Evolutionary conservation across 2,888 invertebrate genomes (phyloP).

Genomic region (Epistrophe grossulariae): DNA sequence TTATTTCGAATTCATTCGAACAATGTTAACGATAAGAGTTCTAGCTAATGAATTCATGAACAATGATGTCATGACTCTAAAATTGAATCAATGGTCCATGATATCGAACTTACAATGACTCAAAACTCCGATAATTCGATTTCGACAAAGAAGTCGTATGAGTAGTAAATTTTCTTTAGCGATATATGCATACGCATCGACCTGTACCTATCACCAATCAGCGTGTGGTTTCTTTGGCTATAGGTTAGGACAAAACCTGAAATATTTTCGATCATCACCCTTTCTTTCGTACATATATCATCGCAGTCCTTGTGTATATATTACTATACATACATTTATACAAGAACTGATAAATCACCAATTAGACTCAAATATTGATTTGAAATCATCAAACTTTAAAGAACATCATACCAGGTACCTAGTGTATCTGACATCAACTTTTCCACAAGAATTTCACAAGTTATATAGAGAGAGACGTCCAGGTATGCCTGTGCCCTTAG

Average conservation of each 20-base stretch:
- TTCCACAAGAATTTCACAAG: conserved; percentile 27
- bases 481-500: not conserved
- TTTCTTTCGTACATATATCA: not conserved
- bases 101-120: no score
- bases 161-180: not conserved
- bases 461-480: not conserved
- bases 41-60: no score
- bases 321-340: no score
- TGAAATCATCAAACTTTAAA: conserved; percentile 13
- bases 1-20: no score
- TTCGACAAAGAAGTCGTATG: not conserved
- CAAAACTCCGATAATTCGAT: no score
- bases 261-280: not conserved
- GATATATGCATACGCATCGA: not conserved
- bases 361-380: conserved; percentile 46
- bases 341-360: not conserved
- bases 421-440: conserved; percentile 11
- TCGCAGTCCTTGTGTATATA: not conserved
- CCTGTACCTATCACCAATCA: not conserved
- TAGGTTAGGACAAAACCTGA: not conserved
- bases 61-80: no score
- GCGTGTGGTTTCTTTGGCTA: not conserved
- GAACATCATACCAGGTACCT: not conserved
- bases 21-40: no score
- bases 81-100: no score